Evolutionary conservation across 2,797 vertebrate species (phyloP), one percentile per base, ranked within the genome.

Genomic region (Rhinichthys osculus): DNA sequence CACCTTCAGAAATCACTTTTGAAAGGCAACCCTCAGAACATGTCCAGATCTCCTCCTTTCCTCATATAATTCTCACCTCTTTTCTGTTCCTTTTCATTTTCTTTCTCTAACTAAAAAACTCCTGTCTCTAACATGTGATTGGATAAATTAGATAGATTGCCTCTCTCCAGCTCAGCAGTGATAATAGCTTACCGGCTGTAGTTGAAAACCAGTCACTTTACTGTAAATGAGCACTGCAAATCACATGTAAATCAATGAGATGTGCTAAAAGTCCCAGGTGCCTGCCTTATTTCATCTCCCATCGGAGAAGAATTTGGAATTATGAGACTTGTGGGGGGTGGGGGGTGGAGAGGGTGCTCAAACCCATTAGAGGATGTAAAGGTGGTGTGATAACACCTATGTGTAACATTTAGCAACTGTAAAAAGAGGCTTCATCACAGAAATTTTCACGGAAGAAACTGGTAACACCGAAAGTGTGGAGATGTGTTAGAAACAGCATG

Each of bases 161-260:
- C 88, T 87, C 90, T 91, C 92, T 67, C 88, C 89, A 92, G 92
- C 91, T 92, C 93, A 91, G 92, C 93, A 91, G 90, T 92, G 91
- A 92, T 93, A 95, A 94, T 93, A 89, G 91, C 92, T 94, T 93
- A 93, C 93, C 93, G 93, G 92, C 88, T 88, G 91, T 91, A 92
- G 93, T 93, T 93, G 92, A 93, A 92, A 91, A 94, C 93, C 93
- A 92, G 90, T 93, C 92, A 93, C 93, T 93, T 94, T 89, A 84
- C 91, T 93, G 94, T 93, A 93, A 88, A 91, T 91, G 74, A 92
- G 91, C 90, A 88, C 88, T 91, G 90, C 87, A 88, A 88, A 91
- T 84, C 91, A 91, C 83, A 86, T 88, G 91, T 82, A 91, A 93
- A 94, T 93, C 92, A 92, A 91, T 93, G 90, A 76, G 72, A 81